Evolutionary conservation across 2,113 vertebrate genomes (phyloP).

Genomic region (Coregonus clupeaformis): DNA sequence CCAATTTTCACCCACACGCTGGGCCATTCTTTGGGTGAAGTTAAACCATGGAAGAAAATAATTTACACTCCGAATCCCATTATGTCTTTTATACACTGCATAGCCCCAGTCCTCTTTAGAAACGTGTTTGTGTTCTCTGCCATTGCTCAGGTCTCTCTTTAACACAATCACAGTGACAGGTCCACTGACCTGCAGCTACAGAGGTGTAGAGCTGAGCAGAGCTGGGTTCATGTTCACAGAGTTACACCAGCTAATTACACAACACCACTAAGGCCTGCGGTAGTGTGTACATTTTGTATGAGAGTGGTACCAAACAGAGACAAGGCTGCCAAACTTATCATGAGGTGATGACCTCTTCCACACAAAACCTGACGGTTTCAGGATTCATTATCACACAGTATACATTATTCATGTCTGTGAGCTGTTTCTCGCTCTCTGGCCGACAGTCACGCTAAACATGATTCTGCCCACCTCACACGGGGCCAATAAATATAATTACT

Average conservation of each 20-base stretch:
- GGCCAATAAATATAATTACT: conserved; percentile 41
- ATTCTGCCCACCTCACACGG: conserved; percentile 21
- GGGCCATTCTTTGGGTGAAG: no score
- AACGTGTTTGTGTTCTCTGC: no score
- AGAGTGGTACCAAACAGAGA: not conserved
- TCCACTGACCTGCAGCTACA: conserved; percentile 1
- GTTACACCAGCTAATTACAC: not conserved
- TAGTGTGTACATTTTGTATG: not conserved
- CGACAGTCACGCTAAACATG: conserved; percentile 31
- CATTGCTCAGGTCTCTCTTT: not conserved
- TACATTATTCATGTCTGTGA: conserved; percentile 42
- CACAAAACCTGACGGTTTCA: conserved; percentile 5
- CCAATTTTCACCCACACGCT: no score
- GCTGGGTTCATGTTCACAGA: not conserved
- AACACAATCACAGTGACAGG: not conserved
- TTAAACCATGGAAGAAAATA: no score
- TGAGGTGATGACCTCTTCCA: conserved; percentile 8
- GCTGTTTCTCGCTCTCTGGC: conserved; percentile 12
- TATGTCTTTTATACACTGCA: no score
- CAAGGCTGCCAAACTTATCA: conserved; percentile 7
- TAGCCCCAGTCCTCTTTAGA: no score
- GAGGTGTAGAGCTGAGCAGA: not conserved
- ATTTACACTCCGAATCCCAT: no score
- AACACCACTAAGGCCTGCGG: not conserved
- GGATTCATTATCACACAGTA: conserved; percentile 14